A percentile compares a stretch with the other conserved stretches of the same genome.
Conservation (phyloP, 2,888 invertebrate species). For the Ophion costatus region DNA sequence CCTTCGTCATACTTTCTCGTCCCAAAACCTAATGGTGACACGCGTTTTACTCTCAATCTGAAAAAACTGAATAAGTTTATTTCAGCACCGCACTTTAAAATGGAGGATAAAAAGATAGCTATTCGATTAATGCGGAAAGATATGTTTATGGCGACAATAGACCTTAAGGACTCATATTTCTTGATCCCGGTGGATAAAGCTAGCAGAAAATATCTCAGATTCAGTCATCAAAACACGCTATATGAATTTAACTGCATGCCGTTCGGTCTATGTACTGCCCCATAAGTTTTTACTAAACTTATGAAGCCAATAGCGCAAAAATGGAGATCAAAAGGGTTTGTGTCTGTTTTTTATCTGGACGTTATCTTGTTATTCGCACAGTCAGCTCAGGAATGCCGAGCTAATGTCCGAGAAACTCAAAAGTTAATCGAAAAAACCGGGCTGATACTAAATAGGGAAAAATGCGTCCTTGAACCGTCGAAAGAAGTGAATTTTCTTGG, state of each 20-base stretch:
- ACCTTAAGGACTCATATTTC: neutral
- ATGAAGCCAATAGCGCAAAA: constrained; percentile 12
- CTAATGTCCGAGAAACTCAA: constrained; percentile 3
- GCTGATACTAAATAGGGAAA: neutral
- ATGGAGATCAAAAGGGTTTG: constrained; percentile 10
- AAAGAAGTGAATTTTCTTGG: constrained; percentile 11
- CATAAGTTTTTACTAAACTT: no score
- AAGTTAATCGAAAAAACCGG: constrained; percentile 15
- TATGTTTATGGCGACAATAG: neutral
- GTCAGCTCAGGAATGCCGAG: neutral
- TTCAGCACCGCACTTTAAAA: neutral
- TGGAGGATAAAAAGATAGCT: constrained; percentile 3
- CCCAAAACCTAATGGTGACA: neutral
- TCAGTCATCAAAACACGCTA: neutral
- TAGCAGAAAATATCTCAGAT: neutral
- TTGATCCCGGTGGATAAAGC: no score
- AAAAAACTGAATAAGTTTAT: neutral
- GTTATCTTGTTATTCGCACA: constrained; percentile 2
- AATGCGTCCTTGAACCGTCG: neutral
- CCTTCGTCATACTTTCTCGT: neutral
- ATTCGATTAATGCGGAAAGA: neutral
- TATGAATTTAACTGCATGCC: no score
- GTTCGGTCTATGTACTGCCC: no score
- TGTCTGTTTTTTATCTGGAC: constrained; percentile 7
- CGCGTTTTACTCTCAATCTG: neutral